These are phyloP conservation scores for Labeo calbasu DNA, from an alignment of 2,797 vertebrate genomes.

Conservation along the genomic window DNA sequence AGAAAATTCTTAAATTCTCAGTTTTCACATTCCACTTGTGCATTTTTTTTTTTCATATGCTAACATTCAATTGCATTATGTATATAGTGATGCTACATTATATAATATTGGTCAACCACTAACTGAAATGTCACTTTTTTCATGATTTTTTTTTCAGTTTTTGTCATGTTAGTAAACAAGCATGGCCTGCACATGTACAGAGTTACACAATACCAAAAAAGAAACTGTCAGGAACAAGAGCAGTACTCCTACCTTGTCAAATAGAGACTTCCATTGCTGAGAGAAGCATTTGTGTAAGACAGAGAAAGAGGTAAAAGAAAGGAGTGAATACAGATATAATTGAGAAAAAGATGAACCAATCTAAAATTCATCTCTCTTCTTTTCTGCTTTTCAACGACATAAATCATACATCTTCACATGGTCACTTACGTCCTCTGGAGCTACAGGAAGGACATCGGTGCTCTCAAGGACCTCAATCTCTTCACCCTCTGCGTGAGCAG, in stretches of 20 bases:
- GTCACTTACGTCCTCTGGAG: slow-evolving; percentile 79
- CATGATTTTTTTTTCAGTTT: not conserved
- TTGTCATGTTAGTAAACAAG: not conserved
- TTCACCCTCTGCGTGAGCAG: slow-evolving; percentile 88
- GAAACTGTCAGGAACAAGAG: slow-evolving; percentile 29
- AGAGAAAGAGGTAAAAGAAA: slow-evolving; percentile 48
- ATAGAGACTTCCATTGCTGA: slow-evolving; percentile 95
- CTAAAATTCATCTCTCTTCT: not conserved
- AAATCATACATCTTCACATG: slow-evolving; percentile 12
- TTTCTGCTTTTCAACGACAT: slow-evolving; percentile 15
- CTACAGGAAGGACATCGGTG: slow-evolving; percentile 78
- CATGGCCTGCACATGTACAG: not conserved
- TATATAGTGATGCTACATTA: not conserved
- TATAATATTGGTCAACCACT: not conserved
- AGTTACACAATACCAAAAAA: slow-evolving; percentile 16
- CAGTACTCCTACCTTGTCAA: slow-evolving; percentile 91
- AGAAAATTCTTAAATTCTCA: not conserved
- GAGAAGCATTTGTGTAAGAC: slow-evolving; percentile 53
- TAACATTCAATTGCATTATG: not conserved
- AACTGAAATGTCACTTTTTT: not conserved
- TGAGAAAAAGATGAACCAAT: slow-evolving; percentile 16
- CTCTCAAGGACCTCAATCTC: slow-evolving; percentile 93
- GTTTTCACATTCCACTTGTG: not conserved
- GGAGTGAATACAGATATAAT: slow-evolving; percentile 47
- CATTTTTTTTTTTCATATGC: not conserved